phyloP scores from a whole-genome alignment of 64 coral and sea anemone genomes.

The Stylophora pistillata region DNA sequence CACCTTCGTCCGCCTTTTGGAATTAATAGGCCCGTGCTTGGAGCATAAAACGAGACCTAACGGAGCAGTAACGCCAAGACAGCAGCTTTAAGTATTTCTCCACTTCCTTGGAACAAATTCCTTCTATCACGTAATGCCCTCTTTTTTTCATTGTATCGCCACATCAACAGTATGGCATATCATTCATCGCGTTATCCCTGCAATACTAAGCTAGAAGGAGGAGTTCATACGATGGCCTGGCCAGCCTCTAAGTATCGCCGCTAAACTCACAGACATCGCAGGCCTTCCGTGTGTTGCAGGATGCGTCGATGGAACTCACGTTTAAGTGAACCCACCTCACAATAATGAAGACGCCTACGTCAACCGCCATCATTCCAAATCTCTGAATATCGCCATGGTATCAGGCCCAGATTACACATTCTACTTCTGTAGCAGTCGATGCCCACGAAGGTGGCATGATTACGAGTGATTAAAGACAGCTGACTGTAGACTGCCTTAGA shows the following conservation, averaged over 20 bases:
- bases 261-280: conserved; percentile 41
- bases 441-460: too few relatives aligned
- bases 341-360: conserved; percentile 47
- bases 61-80: not conserved
- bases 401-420: conserved; percentile 39
- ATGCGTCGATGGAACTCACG: not conserved
- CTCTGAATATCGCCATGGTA: conserved; percentile 34
- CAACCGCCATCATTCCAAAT: conserved; percentile 51
- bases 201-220: conserved; percentile 42
- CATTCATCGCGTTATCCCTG: conserved; percentile 6
- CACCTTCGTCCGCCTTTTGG: not conserved
- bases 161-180: not conserved
- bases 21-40: conserved; percentile 6
- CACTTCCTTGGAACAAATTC: conserved; percentile 14
- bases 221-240: conserved; percentile 38
- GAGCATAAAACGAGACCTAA: conserved; percentile 31
- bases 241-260: conserved; percentile 22
- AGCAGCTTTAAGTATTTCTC: not conserved
- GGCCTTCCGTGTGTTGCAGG: not conserved
- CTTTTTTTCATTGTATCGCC: not conserved
- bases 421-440: conserved; percentile 54
- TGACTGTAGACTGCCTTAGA: too few relatives aligned
- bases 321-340: not conserved
- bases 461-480: too few relatives aligned
- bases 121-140: not conserved